Evolutionary conservation across 2,797 vertebrate genomes (phyloP).

Genomic region (Scyliorhinus canicula): DNA sequence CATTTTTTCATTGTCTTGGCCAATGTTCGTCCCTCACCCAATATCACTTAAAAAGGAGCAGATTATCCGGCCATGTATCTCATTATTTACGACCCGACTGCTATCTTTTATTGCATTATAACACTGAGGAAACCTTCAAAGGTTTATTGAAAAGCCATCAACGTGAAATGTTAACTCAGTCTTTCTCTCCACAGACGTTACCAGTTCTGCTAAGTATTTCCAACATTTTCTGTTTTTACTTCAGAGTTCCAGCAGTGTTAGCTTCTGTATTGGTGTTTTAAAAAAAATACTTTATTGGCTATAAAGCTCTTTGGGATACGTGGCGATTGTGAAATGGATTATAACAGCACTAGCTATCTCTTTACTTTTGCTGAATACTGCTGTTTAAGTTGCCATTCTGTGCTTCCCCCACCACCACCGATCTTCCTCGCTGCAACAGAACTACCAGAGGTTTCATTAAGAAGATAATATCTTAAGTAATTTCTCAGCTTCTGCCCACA

Average conservation of each 20-base stretch:
- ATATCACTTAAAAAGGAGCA: neutral
- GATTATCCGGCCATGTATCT: neutral
- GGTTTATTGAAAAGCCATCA: neutral
- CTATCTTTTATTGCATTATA: neutral
- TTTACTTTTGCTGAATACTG: neutral
- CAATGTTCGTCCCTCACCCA: neutral
- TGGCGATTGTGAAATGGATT: neutral
- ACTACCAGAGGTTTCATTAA: neutral
- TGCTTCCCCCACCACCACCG: neutral
- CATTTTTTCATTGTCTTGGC: no score
- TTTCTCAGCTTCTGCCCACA: neutral
- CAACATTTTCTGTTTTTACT: neutral
- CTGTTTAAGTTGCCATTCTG: neutral
- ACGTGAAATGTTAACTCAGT: neutral
- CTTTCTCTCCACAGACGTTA: neutral
- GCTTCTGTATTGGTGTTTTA: neutral
- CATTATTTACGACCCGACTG: neutral
- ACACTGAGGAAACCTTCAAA: neutral
- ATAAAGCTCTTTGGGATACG: neutral
- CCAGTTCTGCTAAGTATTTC: neutral
- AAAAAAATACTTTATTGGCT: neutral
- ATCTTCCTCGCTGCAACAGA: neutral
- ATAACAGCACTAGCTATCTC: neutral
- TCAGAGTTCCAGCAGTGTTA: neutral
- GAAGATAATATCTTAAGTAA: neutral